phyloP scores from a whole-genome alignment of 2,797 vertebrate genomes.

The Falco cherrug region DNA sequence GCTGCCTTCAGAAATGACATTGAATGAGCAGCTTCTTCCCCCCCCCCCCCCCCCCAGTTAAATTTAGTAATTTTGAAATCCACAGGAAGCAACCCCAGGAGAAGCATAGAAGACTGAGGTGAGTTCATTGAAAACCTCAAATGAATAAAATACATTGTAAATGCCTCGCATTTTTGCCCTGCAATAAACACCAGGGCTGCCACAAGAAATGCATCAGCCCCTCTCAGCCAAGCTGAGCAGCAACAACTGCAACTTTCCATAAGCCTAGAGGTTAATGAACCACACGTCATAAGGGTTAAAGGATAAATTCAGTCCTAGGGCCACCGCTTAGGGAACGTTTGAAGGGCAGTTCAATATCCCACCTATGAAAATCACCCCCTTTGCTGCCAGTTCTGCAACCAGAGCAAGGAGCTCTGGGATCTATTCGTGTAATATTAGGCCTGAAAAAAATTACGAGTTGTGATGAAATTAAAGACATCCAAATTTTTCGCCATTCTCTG shows the following conservation, averaged over 20 bases:
- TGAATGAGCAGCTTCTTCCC: background rate
- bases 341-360: slow-evolving; percentile 2
- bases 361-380: background rate
- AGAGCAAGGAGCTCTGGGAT: background rate
- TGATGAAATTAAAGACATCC: slow-evolving; percentile 65
- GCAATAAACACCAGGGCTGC: background rate
- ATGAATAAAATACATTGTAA: slow-evolving; percentile 27
- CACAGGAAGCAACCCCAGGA: slow-evolving; percentile 34
- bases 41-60: background rate
- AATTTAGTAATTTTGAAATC: slow-evolving; percentile 52
- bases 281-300: background rate
- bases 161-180: slow-evolving; percentile 8
- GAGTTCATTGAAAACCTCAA: slow-evolving; percentile 52
- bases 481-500: slow-evolving; percentile 56
- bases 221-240: background rate
- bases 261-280: background rate
- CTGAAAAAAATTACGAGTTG: slow-evolving; percentile 39
- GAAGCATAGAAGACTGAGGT: background rate
- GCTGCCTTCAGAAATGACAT: slow-evolving; percentile 15
- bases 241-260: background rate
- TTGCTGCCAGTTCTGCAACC: background rate
- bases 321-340: background rate
- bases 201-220: background rate
- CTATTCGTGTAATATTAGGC: background rate
- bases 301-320: background rate